Evolutionary conservation across 2,113 vertebrate species (phyloP).

Genomic region (Syngnathus floridae): DNA sequence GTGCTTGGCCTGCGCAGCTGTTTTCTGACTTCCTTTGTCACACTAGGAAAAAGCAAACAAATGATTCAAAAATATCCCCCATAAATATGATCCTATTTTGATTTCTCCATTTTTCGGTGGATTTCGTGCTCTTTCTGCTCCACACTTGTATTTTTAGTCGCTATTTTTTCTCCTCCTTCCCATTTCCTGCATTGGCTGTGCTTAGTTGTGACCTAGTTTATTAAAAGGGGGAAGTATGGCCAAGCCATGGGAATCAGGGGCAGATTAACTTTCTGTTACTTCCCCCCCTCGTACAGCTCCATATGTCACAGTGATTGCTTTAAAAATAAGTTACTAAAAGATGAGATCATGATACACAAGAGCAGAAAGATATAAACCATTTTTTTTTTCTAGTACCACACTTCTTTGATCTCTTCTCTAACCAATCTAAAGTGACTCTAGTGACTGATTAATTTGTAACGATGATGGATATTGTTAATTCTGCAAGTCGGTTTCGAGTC

Average conservation of each 20-base stretch:
- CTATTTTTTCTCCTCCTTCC: conserved; percentile 34
- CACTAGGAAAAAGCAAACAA: conserved; percentile 18
- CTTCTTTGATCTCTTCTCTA: conserved; percentile 29
- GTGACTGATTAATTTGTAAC: background rate
- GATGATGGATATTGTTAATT: background rate
- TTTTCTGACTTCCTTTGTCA: conserved; percentile 39
- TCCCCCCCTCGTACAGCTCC: conserved; percentile 39
- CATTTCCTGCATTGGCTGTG: conserved; percentile 47
- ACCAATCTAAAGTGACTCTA: conserved; percentile 11
- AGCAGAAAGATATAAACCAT: background rate
- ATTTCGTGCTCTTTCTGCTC: conserved; percentile 32
- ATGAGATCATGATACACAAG: background rate
- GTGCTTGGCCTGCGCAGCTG: conserved; percentile 45
- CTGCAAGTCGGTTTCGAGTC: background rate
- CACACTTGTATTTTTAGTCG: conserved; percentile 52
- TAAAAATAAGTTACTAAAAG: conserved; percentile 30
- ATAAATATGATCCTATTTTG: conserved; percentile 52
- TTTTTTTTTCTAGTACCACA: background rate
- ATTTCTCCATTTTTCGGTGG: conserved; percentile 41
- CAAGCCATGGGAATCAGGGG: conserved; percentile 55
- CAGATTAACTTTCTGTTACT: conserved; percentile 57
- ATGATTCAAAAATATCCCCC: conserved; percentile 41
- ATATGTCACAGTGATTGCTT: conserved; percentile 41
- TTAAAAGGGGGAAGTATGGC: conserved; percentile 43
- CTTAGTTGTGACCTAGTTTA: conserved; percentile 69